Conservation (phyloP, 2,113 vertebrate species). For the Turnix velox region DNA sequence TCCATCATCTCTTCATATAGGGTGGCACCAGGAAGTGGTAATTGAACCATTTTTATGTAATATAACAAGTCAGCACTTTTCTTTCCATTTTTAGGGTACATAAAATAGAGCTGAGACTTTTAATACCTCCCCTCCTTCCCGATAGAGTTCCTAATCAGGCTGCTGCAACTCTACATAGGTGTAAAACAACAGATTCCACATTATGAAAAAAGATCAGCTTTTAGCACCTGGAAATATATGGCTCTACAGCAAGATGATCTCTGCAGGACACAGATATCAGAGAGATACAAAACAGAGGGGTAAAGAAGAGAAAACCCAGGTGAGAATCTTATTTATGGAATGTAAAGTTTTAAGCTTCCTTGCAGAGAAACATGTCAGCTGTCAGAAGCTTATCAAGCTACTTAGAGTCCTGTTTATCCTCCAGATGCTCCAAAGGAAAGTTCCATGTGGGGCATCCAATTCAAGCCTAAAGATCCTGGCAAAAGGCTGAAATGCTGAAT, state of each 20-base stretch:
- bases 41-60: constrained; percentile 33
- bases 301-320: not conserved
- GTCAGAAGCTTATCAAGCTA: not conserved
- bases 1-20: not conserved
- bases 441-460: fast-evolving
- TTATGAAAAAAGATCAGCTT: not conserved
- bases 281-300: not conserved
- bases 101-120: not conserved
- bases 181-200: not conserved
- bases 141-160: not conserved
- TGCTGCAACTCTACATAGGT: not conserved
- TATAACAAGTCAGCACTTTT: constrained; percentile 29
- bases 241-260: not conserved
- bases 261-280: not conserved
- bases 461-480: not conserved
- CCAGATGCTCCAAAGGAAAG: not conserved
- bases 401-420: not conserved
- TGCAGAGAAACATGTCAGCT: not conserved
- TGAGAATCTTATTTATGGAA: not conserved
- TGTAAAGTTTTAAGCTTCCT: not conserved
- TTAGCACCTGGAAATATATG: not conserved
- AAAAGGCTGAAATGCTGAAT: not conserved
- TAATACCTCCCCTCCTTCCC: not conserved
- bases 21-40: not conserved
- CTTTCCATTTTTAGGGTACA: not conserved